Percentiles rank a stretch among this genome's conserved stretches.
Conservation (phyloP, 2,113 vertebrate genomes). For the Anser brachyrhynchus region DNA sequence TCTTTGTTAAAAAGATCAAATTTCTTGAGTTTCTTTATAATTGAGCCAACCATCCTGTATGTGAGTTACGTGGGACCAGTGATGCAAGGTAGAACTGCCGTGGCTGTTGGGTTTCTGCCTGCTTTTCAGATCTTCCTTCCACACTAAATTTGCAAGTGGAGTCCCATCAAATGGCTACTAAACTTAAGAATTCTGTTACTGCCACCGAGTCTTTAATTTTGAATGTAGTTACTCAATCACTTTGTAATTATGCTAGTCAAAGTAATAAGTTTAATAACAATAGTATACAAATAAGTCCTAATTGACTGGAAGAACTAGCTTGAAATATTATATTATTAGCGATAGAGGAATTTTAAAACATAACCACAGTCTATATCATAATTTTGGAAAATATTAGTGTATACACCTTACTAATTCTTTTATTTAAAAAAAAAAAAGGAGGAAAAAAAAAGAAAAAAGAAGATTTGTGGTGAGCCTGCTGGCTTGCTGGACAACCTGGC, state of each 20-base stretch:
- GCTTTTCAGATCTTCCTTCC: not conserved
- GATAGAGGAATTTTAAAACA: not conserved
- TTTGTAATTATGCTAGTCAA: not conserved
- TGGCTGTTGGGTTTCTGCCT: not conserved
- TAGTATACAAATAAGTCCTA: not conserved
- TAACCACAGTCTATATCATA: not conserved
- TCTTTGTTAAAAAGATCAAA: not conserved
- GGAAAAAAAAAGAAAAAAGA: rapidly evolving
- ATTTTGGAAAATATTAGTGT: not conserved
- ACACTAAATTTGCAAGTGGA: not conserved
- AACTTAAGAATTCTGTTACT: not conserved
- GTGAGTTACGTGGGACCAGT: not conserved
- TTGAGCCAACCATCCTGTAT: conserved; percentile 44
- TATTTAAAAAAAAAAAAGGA: not conserved
- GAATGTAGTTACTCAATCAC: not conserved
- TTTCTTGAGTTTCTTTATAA: conserved; percentile 45
- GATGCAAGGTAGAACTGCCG: not conserved
- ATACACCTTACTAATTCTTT: not conserved
- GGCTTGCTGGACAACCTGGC: not conserved
- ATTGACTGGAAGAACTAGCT: not conserved
- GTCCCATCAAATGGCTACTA: not conserved
- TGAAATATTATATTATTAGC: not conserved
- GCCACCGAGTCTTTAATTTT: not conserved
- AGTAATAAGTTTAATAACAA: not conserved
- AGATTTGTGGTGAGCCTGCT: not conserved